Conservation (phyloP, 1,140 invertebrate genomes). For the Camponotus pennsylvanicus region DNA sequence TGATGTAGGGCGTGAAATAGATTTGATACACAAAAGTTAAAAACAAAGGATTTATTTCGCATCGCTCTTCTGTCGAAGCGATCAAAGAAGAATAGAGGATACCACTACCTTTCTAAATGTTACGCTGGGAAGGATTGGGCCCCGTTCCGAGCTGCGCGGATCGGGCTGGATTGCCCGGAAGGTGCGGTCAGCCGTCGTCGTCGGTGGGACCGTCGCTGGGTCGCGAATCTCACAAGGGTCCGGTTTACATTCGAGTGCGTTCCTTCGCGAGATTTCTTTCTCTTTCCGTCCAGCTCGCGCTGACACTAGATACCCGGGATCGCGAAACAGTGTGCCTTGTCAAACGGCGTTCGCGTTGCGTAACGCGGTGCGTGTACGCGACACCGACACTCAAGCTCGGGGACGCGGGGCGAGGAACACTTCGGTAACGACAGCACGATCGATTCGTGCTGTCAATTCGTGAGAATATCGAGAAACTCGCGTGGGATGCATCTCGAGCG, state of each 20-base stretch:
- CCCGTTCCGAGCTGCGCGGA: slow-evolving; percentile 18
- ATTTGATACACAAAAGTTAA: background rate
- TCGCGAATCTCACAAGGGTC: slow-evolving; percentile 86
- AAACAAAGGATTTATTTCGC: background rate
- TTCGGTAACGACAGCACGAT: slow-evolving; percentile 63
- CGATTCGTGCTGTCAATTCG: slow-evolving; percentile 53
- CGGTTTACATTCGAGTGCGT: slow-evolving; percentile 84
- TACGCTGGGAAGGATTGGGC: slow-evolving; percentile 46
- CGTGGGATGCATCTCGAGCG: background rate
- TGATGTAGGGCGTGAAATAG: background rate
- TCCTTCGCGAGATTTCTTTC: slow-evolving; percentile 78
- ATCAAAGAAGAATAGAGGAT: background rate
- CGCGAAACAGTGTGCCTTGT: slow-evolving; percentile 66
- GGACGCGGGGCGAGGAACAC: slow-evolving; percentile 49
- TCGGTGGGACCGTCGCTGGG: slow-evolving; percentile 83
- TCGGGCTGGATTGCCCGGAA: slow-evolving; percentile 81
- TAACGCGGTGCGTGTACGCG: slow-evolving; percentile 64
- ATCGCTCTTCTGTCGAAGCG: too few species aligned
- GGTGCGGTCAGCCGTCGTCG: slow-evolving; percentile 83
- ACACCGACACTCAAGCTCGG: slow-evolving; percentile 60
- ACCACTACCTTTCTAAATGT: slow-evolving; percentile 59
- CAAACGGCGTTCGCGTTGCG: slow-evolving; percentile 68
- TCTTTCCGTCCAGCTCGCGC: slow-evolving; percentile 52
- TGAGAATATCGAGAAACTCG: slow-evolving; percentile 51
- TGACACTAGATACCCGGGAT: slow-evolving; percentile 75